These are phyloP conservation scores for Cerastis rubricosa DNA, from an alignment of 2,888 invertebrate species.

Conservation along the genomic window DNA sequence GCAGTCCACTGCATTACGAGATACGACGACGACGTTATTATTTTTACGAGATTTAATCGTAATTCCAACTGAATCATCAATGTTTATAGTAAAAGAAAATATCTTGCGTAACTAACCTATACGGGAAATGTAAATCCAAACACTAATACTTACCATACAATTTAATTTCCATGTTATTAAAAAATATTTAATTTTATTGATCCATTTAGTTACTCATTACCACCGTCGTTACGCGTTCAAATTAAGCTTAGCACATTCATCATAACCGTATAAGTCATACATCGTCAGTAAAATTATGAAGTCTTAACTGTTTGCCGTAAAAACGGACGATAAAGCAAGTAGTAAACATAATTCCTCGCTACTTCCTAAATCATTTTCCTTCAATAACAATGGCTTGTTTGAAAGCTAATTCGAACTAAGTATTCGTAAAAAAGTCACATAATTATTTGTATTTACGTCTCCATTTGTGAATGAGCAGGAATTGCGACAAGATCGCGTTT, in stretches of 20 bases:
- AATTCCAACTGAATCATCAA: constrained; percentile 18
- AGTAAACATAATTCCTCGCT: constrained; percentile 17
- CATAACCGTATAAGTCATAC: background rate
- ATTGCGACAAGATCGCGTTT: constrained; percentile 62
- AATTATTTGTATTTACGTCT: constrained; percentile 38
- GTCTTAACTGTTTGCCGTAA: constrained; percentile 3
- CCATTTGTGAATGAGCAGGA: constrained; percentile 52
- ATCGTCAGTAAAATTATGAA: constrained; percentile 6
- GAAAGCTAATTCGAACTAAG: constrained; percentile 33
- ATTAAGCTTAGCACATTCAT: background rate
- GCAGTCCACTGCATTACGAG: too few species aligned
- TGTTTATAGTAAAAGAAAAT: constrained; percentile 17
- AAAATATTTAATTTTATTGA: background rate
- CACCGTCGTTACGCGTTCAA: background rate
- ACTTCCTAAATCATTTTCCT: constrained; percentile 47
- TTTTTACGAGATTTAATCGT: constrained; percentile 11
- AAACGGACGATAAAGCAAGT: constrained; percentile 16
- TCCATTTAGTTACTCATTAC: background rate
- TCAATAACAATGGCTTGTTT: constrained; percentile 35
- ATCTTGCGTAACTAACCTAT: constrained; percentile 18
- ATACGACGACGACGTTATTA: too few species aligned
- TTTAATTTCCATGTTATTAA: background rate
- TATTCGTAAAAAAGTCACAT: constrained; percentile 48
- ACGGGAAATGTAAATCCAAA: constrained; percentile 38
- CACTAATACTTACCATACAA: background rate